phyloP scores from a whole-genome alignment of 2,888 invertebrate genomes.

The Crepidodera aurea region DNA sequence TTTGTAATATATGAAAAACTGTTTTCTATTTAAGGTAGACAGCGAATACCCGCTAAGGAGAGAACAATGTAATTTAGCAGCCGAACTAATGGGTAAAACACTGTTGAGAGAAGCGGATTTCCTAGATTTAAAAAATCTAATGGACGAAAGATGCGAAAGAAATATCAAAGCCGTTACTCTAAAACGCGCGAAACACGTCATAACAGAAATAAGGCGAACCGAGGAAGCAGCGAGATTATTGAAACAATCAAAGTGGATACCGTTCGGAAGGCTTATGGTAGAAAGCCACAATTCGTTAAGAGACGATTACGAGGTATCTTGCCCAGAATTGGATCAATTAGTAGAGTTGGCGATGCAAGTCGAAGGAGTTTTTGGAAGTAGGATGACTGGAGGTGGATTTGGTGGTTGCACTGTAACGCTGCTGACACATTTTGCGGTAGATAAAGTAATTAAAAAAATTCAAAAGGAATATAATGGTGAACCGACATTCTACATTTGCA shows the following conservation, averaged over 20 bases:
- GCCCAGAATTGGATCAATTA: slow-evolving; percentile 83
- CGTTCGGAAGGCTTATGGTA: slow-evolving; percentile 81
- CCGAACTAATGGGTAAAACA: slow-evolving; percentile 71
- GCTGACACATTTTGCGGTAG: slow-evolving; percentile 70
- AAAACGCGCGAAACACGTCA: slow-evolving; percentile 83
- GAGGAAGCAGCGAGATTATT: slow-evolving; percentile 76
- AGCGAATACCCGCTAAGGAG: slow-evolving; percentile 87
- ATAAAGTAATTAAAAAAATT: slow-evolving; percentile 71
- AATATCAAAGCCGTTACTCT: slow-evolving; percentile 65
- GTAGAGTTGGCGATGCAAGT: slow-evolving; percentile 78
- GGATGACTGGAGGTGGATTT: slow-evolving; percentile 84
- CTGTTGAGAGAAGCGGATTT: slow-evolving; percentile 76
- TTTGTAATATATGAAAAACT: too few relatives aligned
- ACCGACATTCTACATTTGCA: slow-evolving; percentile 81
- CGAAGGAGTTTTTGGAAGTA: slow-evolving; percentile 85
- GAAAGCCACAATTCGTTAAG: slow-evolving; percentile 87
- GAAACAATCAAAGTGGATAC: slow-evolving; percentile 70
- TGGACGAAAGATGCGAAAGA: slow-evolving; percentile 58
- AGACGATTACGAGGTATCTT: slow-evolving; percentile 90
- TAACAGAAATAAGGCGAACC: slow-evolving; percentile 84
- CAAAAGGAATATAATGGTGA: slow-evolving; percentile 69
- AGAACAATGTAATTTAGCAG: slow-evolving; percentile 77
- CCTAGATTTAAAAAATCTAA: slow-evolving; percentile 62
- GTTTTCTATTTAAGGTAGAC: slow-evolving; percentile 49
- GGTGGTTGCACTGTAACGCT: slow-evolving; percentile 92